Percentiles rank a stretch among this genome's conserved stretches.
Conservation (phyloP, 2,113 vertebrate genomes). For the Patagioenas fasciata region DNA sequence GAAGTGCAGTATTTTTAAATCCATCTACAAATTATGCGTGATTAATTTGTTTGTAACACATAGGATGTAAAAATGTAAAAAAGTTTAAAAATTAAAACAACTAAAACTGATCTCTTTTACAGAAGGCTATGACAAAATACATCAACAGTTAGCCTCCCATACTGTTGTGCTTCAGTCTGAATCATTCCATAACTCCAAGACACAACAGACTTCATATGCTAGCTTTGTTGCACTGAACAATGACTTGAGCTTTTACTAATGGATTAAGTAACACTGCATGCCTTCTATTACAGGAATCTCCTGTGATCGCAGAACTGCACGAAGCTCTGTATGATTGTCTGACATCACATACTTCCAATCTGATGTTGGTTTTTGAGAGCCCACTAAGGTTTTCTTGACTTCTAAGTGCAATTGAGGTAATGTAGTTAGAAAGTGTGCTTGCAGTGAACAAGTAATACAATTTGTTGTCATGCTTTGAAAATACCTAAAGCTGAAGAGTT, state of each 20-base stretch:
- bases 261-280: not conserved
- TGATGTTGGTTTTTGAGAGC: not conserved
- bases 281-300: not conserved
- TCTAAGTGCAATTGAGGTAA: not conserved
- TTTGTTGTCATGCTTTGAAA: not conserved
- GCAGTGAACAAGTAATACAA: not conserved
- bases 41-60: not conserved
- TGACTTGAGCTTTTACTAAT: not conserved
- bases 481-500: not conserved
- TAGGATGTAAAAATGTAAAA: not conserved
- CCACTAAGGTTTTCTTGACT: not conserved
- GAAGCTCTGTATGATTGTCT: not conserved
- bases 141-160: not conserved
- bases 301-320: not conserved
- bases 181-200: not conserved
- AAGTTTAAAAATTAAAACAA: not conserved
- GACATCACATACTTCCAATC: not conserved
- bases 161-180: not conserved
- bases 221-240: conserved; percentile 7
- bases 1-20: not conserved
- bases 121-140: not conserved
- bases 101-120: not conserved
- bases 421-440: not conserved
- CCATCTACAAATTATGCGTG: not conserved
- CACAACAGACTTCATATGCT: not conserved